A percentile compares a stretch with the other conserved stretches of the same genome.
These are phyloP conservation scores for Poecilia gillii DNA, from an alignment of 2,797 vertebrate genomes.

Conservation along the genomic window DNA sequence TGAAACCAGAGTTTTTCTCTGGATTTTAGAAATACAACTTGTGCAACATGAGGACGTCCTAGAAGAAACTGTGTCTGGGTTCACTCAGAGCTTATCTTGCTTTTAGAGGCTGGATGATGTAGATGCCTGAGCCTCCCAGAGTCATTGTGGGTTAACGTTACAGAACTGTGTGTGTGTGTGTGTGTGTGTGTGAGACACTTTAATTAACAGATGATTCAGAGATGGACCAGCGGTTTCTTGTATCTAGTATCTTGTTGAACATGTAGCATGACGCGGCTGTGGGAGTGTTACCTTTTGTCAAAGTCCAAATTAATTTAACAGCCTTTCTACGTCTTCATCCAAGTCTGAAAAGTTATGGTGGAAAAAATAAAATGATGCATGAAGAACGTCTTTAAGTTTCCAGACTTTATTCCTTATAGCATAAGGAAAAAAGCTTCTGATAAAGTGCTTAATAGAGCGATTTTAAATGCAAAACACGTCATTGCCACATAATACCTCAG, in stretches of 20 bases:
- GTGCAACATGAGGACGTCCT: background rate
- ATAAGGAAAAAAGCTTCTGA: background rate
- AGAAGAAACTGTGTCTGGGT: background rate
- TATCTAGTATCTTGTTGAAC: background rate
- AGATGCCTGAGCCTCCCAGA: background rate
- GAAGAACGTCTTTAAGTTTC: background rate
- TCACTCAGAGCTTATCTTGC: background rate
- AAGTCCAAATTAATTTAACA: background rate
- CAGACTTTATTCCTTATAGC: background rate
- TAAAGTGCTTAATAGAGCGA: background rate
- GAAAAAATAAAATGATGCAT: background rate
- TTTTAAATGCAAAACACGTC: background rate
- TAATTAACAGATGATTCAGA: conserved; percentile 2
- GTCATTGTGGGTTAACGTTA: conserved; percentile 1
- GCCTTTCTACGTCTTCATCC: background rate
- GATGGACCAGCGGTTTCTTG: background rate
- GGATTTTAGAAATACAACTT: background rate
- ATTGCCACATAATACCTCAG: background rate
- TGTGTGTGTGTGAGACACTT: background rate
- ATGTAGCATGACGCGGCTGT: background rate
- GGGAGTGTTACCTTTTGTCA: background rate
- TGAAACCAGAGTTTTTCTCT: background rate
- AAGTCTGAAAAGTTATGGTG: background rate
- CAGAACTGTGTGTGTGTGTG: background rate
- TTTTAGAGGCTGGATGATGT: background rate